Evolutionary conservation across 2,888 invertebrate species (phyloP), one percentile per base, ranked within the genome.

Genomic region (Pristionchus mayeri): DNA sequence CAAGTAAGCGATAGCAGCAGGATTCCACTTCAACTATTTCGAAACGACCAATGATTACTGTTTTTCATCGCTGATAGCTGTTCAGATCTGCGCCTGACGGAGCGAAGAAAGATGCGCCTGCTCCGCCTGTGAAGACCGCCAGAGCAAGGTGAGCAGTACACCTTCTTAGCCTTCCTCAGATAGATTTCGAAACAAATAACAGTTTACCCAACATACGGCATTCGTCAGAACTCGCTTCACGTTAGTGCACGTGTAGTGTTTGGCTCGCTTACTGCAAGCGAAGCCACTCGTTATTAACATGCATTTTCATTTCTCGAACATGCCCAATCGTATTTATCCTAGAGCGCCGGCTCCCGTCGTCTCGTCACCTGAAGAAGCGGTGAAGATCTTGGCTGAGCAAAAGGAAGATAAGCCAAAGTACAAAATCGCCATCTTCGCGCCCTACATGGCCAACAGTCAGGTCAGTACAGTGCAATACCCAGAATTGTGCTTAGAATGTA

Each of bases 361-460:
- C 40, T 71, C 71, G 0, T 40, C 71, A 0, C 40, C 40, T 16
- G 63, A 71, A 40, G 40, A 71, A 16, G 30, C 40, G 13, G 40
- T n/a, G 2, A n/a, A 6, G 21, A 40, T 71, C 16, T 6, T 71
- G 6, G 24, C 7, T 9, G 40, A 24, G 40, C 4, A 40, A 7
- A 40, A 71, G n/a, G 24, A 40, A 11, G n/a, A 40, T 4, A 71
- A 71, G 71, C 27, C 9, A 9, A n/a, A 24, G 50, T 88, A 87
- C 84, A 89, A 89, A 79, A 86, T 87, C 81, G 88, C 85, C 30
- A 57, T 88, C 50, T 88, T 89, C 79, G 88, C 88, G 21, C 89
- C 88, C n/a, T 86, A 86, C 54, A 85, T 88, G 84, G 83, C 89
- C 30, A 88, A 88, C 76, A 88, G 88, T 84, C 89, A 89, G 87